Base-by-base conservation (phyloP, 2,797 vertebrate genomes). In the Rhinichthys osculus region DNA sequence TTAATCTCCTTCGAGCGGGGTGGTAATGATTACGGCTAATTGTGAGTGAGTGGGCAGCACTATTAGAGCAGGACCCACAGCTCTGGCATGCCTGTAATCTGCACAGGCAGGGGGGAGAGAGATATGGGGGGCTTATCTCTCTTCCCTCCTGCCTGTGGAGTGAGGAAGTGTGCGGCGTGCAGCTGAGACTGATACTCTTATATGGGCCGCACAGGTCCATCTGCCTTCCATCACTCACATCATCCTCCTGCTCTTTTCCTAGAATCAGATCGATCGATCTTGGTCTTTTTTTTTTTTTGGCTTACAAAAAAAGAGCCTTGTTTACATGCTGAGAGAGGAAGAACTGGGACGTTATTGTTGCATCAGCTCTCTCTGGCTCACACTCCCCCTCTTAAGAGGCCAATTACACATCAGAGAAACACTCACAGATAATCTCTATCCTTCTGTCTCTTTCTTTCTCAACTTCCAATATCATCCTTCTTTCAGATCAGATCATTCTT, bases 331-430 rank as follows among this genome's bases (percentile, higher is more conserved):
- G 89, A 90, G 91, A 89, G 83, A 90, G 73, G 17, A 86, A 85
- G 85, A 87, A 86, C 86, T 88, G 89, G 82, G 89, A 80, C 83
- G 87, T 89, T 72, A 93, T 92, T 90, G 89, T 92, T 91, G 92
- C 92, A 90, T 93, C 92, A 84, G 62, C 47, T 74, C 27, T 47
- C 27, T 70, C 83, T 40, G 23, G 21, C 70, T 62, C 66, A 10
- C 54, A 47, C 76, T 44, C 73, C 5, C 42, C 13, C 13, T 83
- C 42, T 91, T 89, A 91, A 91, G 82, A 88, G 90, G 82, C 92
- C 91, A 93, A 93, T 93, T 88, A 89, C 70, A 67, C 88, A 88
- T 81, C 73, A 85, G 84, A 91, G 90, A 85, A 77, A 87, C 81
- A 69, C 67, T 78, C 42, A 47, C 30, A 52, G 64, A 74, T 59